Evolutionary conservation across 2,113 vertebrate genomes (phyloP).

Genomic region (Varanus komodoensis): DNA sequence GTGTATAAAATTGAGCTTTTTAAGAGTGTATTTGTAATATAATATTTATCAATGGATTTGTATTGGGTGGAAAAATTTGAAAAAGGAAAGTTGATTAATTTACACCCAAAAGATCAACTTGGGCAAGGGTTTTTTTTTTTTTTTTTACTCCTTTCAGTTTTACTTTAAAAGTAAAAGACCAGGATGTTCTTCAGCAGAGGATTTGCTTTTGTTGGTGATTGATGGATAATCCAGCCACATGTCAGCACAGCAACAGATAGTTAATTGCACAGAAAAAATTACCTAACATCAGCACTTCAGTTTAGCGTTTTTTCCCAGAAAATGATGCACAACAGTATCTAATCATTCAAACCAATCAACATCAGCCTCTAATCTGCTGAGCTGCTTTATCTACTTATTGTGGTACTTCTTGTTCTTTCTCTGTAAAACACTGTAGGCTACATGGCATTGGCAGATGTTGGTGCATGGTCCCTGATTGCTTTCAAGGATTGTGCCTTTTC

Average conservation of each 20-base stretch:
- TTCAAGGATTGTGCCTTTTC: neutral
- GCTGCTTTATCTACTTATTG: neutral
- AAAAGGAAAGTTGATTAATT: neutral
- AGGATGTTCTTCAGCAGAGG: neutral
- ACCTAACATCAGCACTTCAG: conserved; percentile 5
- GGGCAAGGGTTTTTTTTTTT: too few species aligned
- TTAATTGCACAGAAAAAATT: conserved; percentile 13
- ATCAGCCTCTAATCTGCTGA: neutral
- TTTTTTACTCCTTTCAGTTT: neutral
- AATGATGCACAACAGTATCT: neutral
- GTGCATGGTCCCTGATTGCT: neutral
- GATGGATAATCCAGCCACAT: neutral
- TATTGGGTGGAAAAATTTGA: neutral
- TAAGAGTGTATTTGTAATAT: neutral
- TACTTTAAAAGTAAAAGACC: neutral
- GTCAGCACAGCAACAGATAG: conserved; percentile 8
- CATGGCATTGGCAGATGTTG: neutral
- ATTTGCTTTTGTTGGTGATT: neutral
- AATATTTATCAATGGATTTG: neutral
- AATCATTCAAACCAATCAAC: neutral
- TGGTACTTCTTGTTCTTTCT: neutral
- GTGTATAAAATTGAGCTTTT: neutral
- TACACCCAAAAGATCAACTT: neutral
- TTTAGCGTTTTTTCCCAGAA: neutral
- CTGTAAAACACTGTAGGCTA: neutral